These are phyloP conservation scores for Rhinolophus sinicus DNA, from an alignment of 2,113 vertebrate species.

Conservation along the genomic window DNA sequence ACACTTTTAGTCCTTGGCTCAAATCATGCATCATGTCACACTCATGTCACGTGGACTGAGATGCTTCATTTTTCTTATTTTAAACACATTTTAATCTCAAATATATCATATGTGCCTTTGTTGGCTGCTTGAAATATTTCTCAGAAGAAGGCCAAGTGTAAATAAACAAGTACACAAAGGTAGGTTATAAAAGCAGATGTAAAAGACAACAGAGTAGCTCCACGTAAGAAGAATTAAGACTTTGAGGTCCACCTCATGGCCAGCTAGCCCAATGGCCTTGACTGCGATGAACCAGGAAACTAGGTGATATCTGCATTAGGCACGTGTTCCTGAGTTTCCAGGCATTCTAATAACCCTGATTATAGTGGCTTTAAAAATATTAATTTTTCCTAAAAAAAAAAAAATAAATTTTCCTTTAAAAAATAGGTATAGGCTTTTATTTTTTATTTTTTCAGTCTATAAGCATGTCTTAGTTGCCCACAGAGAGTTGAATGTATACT, in stretches of 20 bases:
- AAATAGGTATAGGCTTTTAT: not conserved
- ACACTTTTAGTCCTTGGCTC: not conserved
- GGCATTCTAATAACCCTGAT: not conserved
- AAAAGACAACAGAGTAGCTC: not conserved
- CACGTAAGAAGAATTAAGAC: not conserved
- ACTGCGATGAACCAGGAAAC: not conserved
- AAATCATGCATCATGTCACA: not conserved
- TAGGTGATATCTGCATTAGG: not conserved
- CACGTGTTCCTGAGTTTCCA: not conserved
- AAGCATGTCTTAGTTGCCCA: not conserved
- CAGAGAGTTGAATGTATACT: slow-evolving; percentile 16
- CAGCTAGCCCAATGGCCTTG: not conserved
- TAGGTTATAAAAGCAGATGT: not conserved
- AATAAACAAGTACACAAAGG: not conserved
- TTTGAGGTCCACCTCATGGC: not conserved
- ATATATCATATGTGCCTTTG: slow-evolving; percentile 21
- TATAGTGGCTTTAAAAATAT: not conserved
- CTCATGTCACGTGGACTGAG: not conserved
- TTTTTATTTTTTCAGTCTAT: not conserved
- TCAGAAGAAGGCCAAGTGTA: not conserved
- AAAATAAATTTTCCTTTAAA: not conserved
- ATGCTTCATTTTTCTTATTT: slow-evolving; percentile 22
- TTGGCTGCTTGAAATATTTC: not conserved
- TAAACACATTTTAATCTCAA: not conserved
- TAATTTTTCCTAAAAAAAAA: not conserved